Evolutionary conservation across 2,888 invertebrate genomes (phyloP).

Genomic region (Abrostola triplasia): DNA sequence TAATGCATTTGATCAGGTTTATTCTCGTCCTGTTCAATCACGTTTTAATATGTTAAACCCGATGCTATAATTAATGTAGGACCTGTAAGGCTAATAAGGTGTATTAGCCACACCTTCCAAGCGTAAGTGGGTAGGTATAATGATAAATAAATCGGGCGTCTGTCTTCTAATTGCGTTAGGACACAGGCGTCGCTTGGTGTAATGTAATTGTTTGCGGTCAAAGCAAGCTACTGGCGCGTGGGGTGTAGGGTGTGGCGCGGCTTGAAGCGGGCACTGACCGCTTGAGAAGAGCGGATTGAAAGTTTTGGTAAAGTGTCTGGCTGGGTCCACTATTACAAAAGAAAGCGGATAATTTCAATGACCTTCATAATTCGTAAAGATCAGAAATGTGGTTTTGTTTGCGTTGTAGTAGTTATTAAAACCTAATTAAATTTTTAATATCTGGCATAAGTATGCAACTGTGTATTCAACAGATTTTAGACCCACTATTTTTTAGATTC

Average conservation of each 20-base stretch:
- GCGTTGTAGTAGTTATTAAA: no score
- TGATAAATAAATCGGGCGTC: slow-evolving; percentile 64
- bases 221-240: slow-evolving; percentile 43
- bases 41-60: background rate
- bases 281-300: background rate
- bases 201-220: slow-evolving; percentile 74
- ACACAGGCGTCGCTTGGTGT: slow-evolving; percentile 64
- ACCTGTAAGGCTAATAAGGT: slow-evolving; percentile 14
- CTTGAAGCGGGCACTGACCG: slow-evolving; percentile 2
- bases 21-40: background rate
- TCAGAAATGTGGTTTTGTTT: no score
- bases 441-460: no score
- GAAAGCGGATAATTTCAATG: no score
- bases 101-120: slow-evolving; percentile 27
- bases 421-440: no score
- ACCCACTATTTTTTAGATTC: no score
- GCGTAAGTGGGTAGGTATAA: slow-evolving; percentile 24
- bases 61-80: slow-evolving; percentile 12
- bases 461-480: no score
- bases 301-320: background rate
- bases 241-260: background rate
- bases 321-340: no score
- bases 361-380: no score
- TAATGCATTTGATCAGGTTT: slow-evolving; percentile 2
- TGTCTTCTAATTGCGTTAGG: slow-evolving; percentile 68